Evolutionary conservation across 1,140 invertebrate genomes (phyloP).

Genomic region (Gryon sp.): DNA sequence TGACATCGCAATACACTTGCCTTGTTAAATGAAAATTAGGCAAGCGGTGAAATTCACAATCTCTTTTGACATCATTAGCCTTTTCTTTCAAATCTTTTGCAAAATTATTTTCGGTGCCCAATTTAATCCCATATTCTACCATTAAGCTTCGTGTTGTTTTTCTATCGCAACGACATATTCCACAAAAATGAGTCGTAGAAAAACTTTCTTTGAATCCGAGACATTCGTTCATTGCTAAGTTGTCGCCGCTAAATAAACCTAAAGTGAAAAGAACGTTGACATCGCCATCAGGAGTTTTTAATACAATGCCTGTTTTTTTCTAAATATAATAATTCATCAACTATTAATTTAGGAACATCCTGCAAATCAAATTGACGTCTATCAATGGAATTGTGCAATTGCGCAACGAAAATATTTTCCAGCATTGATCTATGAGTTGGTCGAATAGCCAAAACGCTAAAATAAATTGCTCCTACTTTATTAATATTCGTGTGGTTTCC

Average conservation of each 20-base stretch:
- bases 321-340: neutral
- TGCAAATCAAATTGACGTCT: neutral
- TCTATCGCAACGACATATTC: slow-evolving; percentile 8
- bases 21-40: slow-evolving; percentile 39
- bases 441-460: neutral
- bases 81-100: neutral
- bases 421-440: slow-evolving; percentile 7
- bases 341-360: neutral
- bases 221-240: slow-evolving; percentile 16
- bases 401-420: slow-evolving; percentile 19
- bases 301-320: neutral
- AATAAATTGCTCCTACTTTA: slow-evolving; percentile 21
- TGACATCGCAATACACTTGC: slow-evolving; percentile 41
- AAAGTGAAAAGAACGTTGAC: slow-evolving; percentile 20
- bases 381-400: slow-evolving; percentile 2
- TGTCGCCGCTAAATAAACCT: slow-evolving; percentile 11
- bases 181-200: neutral
- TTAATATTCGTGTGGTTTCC: slow-evolving; percentile 3
- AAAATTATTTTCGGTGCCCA: slow-evolving; percentile 1
- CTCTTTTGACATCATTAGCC: neutral
- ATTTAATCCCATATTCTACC: neutral
- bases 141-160: neutral
- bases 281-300: neutral
- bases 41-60: slow-evolving; percentile 33
- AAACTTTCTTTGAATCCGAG: slow-evolving; percentile 15